Base-by-base conservation (phyloP, 1,140 invertebrate genomes). In the Oedothorax gibbosus region DNA sequence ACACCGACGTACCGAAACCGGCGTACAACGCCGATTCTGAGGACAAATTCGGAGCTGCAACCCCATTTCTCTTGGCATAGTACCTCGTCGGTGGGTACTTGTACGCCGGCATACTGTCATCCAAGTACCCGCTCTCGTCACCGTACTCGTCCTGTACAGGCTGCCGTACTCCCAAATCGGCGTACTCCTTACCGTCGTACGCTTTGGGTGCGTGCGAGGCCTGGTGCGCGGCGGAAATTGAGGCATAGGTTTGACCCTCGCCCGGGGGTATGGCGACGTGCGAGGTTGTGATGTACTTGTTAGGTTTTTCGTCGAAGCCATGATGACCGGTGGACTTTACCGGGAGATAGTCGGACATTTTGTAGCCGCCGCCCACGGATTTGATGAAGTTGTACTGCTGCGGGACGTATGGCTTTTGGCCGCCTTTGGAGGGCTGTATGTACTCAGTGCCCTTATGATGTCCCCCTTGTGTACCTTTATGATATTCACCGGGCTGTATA, bases 231-330 rank as follows among this genome's bases (percentile, higher is more conserved):
- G 64, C 75, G 18, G 6, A 15, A 49, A 85, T 85, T 0, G 68
- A 64, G 2, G 73, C 83, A 10, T 85, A 85, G 4, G 83, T 77
- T 3, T 78, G 62, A 6, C 73, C 73, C 88, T n/a, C 87, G 10
- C 66, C 56, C 7, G 69, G 20, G 0, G 84, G 84, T 60, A 79
- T 53, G 50, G 84, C 75, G 51, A 85, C 84, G 12, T 78, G 75
- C 7, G 77, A 75, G 6, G 73, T 69, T 65, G 7, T 60, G 51
- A 20, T 66, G n/a, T 10, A 35, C 60, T 2, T 68, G 54, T 11
- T 54, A 7, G 9, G 50, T 10, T 7, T 21, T 10, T 8, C 56
- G 62, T 49, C 35, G 65, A 57, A 21, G n/a, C 18, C 20, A 7
- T 71, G 50, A 18, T n/a, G 35, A 2, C 35, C 35, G 35, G 2